A percentile compares a stretch with the other conserved stretches of the same genome.
phyloP scores from a whole-genome alignment of 2,113 vertebrate genomes.

The Cavia aperea region DNA sequence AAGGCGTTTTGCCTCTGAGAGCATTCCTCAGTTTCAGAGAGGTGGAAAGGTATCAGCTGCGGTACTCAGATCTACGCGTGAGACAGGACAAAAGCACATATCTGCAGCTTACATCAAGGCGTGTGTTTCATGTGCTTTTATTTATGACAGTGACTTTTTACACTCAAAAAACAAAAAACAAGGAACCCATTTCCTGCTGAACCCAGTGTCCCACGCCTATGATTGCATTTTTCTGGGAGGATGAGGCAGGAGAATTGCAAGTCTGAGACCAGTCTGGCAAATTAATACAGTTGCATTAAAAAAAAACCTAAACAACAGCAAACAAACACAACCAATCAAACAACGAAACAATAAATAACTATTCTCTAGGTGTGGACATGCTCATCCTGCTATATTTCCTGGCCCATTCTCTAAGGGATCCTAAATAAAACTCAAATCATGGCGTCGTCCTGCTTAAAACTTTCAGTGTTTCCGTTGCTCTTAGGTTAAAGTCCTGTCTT shows the following conservation, averaged over 20 bases:
- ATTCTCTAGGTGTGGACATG: not conserved
- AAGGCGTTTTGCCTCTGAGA: not conserved
- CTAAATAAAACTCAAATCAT: not conserved
- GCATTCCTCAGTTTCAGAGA: not conserved
- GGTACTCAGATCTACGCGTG: not conserved
- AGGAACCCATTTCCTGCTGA: not conserved
- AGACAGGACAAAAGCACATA: rapidly evolving
- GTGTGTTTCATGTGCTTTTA: not conserved
- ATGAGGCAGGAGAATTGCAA: not conserved
- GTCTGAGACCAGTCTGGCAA: not conserved
- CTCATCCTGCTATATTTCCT: not conserved
- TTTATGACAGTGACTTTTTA: not conserved
- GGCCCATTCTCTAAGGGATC: not conserved
- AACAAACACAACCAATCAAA: not conserved
- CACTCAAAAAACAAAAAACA: not conserved
- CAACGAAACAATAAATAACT: not conserved
- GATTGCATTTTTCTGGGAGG: not conserved
- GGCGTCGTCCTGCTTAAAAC: not conserved
- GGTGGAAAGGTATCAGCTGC: not conserved
- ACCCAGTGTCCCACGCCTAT: not conserved
- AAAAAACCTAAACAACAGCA: not conserved
- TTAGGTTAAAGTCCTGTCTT: not conserved
- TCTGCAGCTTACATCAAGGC: not conserved
- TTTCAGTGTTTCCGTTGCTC: not conserved
- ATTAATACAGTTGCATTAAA: not conserved